These are phyloP conservation scores for Bombycilla garrulus DNA, from an alignment of 2,113 vertebrate species.

Conservation along the genomic window DNA sequence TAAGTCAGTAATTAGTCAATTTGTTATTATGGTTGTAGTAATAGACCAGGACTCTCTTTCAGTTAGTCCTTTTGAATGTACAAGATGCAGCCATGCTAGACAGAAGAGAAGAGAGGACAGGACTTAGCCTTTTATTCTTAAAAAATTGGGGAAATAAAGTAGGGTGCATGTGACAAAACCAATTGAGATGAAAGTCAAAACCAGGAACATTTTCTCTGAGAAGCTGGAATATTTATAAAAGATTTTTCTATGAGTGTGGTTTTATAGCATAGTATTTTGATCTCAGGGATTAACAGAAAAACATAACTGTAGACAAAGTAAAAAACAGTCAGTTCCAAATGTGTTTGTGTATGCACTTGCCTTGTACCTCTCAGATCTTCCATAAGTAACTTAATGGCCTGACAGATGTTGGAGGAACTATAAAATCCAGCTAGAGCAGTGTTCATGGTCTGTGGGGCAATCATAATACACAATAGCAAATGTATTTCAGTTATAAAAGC, in stretches of 20 bases:
- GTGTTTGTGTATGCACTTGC: not conserved
- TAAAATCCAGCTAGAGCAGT: not conserved
- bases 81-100: not conserved
- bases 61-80: not conserved
- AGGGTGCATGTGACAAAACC: not conserved
- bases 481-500: not conserved
- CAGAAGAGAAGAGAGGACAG: not conserved
- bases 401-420: not conserved
- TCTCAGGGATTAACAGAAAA: not conserved
- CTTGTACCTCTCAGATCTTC: not conserved
- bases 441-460: conserved; percentile 43
- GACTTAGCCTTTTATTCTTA: not conserved
- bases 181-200: not conserved
- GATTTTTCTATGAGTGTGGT: not conserved
- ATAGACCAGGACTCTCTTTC: not conserved
- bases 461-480: conserved; percentile 51
- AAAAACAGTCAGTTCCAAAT: not conserved
- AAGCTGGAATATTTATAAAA: not conserved
- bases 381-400: not conserved
- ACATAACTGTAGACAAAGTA: not conserved
- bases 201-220: not conserved
- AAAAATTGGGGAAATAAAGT: not conserved
- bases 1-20: not conserved
- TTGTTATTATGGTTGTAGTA: not conserved
- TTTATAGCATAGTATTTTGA: not conserved